Percentiles rank a stretch among this genome's conserved stretches.
phyloP scores from a whole-genome alignment of 2,113 vertebrate species.

The Dissostichus mawsoni region DNA sequence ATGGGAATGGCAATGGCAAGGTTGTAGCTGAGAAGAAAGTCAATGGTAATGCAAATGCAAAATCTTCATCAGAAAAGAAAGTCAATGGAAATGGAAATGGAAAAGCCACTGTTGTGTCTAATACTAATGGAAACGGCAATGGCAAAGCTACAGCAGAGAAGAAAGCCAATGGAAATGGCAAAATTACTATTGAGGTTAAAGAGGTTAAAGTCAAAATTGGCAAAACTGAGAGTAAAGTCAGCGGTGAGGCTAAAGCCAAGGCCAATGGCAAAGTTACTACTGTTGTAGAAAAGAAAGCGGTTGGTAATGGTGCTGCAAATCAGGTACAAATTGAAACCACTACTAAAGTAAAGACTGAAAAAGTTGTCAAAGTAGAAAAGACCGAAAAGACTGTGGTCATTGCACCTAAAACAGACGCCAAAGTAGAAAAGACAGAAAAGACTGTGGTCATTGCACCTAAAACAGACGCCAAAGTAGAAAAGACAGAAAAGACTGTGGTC shows the following conservation, averaged over 20 bases:
- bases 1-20: constrained; percentile 75
- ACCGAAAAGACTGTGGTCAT: constrained; percentile 60
- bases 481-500: constrained; percentile 61
- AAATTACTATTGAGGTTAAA: constrained; percentile 42
- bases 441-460: constrained; percentile 54
- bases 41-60: constrained; percentile 59
- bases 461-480: constrained; percentile 51
- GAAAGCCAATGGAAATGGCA: constrained; percentile 67
- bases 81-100: constrained; percentile 57
- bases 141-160: constrained; percentile 54
- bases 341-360: constrained; percentile 65
- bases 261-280: constrained; percentile 62
- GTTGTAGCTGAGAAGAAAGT: constrained; percentile 62
- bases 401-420: constrained; percentile 41
- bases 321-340: constrained; percentile 69
- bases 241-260: constrained; percentile 64
- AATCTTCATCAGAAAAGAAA: constrained; percentile 62
- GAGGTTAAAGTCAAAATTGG: constrained; percentile 63
- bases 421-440: constrained; percentile 71
- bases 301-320: constrained; percentile 54
- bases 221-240: constrained; percentile 71
- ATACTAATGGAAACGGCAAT: constrained; percentile 56
- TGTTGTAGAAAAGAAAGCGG: constrained; percentile 63
- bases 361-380: constrained; percentile 60
- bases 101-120: constrained; percentile 60